Evolutionary conservation across 2,113 vertebrate species (phyloP).

Genomic region (Peromyscus polionotus): DNA sequence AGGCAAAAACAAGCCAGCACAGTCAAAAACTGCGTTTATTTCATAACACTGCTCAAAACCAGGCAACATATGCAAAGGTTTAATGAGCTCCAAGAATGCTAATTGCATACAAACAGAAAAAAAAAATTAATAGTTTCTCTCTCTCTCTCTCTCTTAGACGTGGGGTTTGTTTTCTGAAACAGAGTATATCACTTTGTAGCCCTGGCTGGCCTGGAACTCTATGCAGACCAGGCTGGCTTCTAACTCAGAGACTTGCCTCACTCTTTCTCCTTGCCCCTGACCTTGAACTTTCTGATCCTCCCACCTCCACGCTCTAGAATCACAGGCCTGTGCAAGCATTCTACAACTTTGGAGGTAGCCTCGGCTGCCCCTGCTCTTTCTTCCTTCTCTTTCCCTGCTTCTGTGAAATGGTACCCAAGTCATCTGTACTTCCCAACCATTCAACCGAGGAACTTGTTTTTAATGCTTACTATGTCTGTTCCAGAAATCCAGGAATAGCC

Average conservation of each 20-base stretch:
- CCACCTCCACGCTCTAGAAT: neutral
- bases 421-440: neutral
- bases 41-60: conserved; percentile 15
- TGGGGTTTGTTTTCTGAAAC: neutral
- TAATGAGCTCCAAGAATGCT: neutral
- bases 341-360: neutral
- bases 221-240: neutral
- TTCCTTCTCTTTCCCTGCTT: conserved; percentile 8
- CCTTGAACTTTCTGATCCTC: neutral
- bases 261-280: neutral
- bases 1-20: neutral
- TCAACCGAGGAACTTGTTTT: neutral
- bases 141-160: neutral
- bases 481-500: neutral
- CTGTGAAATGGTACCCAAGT: neutral
- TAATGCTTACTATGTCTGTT: neutral
- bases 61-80: conserved; percentile 2
- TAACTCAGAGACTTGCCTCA: neutral
- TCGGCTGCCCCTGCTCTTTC: neutral
- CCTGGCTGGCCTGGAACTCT: neutral
- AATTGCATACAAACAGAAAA: neutral
- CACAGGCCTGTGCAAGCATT: neutral
- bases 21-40: neutral
- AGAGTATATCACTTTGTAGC: neutral
- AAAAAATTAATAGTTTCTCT: neutral